Base-by-base conservation (phyloP, 2,113 vertebrate species). In the Chamaea fasciata region DNA sequence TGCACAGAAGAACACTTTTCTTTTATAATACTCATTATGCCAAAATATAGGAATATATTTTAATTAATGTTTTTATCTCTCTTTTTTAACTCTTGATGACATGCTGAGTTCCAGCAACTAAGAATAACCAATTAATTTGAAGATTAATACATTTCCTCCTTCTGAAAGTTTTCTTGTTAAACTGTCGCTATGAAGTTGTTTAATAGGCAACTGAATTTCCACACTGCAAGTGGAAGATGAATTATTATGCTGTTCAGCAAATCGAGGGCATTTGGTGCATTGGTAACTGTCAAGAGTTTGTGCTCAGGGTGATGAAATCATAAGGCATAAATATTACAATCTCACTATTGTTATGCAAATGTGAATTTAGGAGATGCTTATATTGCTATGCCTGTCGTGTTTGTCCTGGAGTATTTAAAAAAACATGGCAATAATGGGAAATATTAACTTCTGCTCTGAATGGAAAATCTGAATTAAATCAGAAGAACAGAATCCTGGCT, bases 141-240 rank as follows among this genome's bases (percentile, higher is more conserved):
- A 77, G 49, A 28, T 74, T 46, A 97, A 94, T 92, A 8, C 73
- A 75, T 85, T 69, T 50, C 14, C 69, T 75, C 50, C 87, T 60
- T 31, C 16, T 92, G 87, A 96, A 97, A 92, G 86, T 73, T 96
- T 78, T 60, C 28, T 69, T 93, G 76, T 71, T 94, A 92, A 92
- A 35, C 49, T 27, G 16, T 65, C 87, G 42, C 35, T 24, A 52
- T 21, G 2, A 49, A 74, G 30, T 62, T 93, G 37, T 80, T 93
- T 28, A 94, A 83, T 44, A 74, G 15, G 59, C 5, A 33, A 53
- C 73, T 94, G 59, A 94, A 94, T 92, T 91, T 91, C 63, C 84
- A 52, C 16, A n/a, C 46, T 87, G 37, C 16, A 87, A 91, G 65
- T 46, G 92, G 88, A 96, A 52, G 63, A 60, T 64, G 11, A 94